Evolutionary conservation across 2,888 invertebrate genomes (phyloP).

Genomic region (Nudaria mundana): DNA sequence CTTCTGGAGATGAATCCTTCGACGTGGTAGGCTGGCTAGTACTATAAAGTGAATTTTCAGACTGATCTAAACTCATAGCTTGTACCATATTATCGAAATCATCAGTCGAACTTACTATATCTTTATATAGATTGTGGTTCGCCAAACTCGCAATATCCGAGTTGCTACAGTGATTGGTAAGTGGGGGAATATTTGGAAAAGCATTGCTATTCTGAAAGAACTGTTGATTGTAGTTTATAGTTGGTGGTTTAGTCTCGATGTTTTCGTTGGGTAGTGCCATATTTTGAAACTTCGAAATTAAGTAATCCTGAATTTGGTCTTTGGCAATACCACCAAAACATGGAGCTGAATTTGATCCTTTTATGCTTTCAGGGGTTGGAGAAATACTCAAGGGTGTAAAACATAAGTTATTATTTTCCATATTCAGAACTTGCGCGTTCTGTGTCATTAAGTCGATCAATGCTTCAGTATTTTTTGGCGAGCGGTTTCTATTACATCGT

Average conservation of each 20-base stretch:
- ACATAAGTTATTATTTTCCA: slow-evolving; percentile 59
- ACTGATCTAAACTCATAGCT: slow-evolving; percentile 64
- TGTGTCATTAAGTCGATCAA: slow-evolving; percentile 53
- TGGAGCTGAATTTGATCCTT: slow-evolving; percentile 44
- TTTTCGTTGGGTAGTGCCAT: slow-evolving; percentile 49
- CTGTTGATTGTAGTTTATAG: slow-evolving; percentile 54
- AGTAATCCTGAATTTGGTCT: slow-evolving; percentile 66
- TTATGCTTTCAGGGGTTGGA: slow-evolving; percentile 40
- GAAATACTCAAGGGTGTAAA: slow-evolving; percentile 45
- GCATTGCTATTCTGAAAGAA: slow-evolving; percentile 68
- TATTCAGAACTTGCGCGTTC: slow-evolving; percentile 43
- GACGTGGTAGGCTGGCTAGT: slow-evolving; percentile 72
- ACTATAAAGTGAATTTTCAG: slow-evolving; percentile 58
- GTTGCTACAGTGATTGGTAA: slow-evolving; percentile 59
- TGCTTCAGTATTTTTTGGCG: slow-evolving; percentile 42
- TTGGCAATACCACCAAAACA: slow-evolving; percentile 60
- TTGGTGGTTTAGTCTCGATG: slow-evolving; percentile 26
- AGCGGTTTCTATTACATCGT: slow-evolving; percentile 49
- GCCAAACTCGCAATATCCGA: slow-evolving; percentile 54
- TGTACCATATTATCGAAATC: slow-evolving; percentile 46
- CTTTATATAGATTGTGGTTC: slow-evolving; percentile 47
- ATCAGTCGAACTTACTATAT: slow-evolving; percentile 43
- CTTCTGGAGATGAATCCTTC: slow-evolving; percentile 67
- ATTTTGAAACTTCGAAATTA: slow-evolving; percentile 65
- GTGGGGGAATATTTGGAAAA: slow-evolving; percentile 67